Evolutionary conservation across 2,113 vertebrate genomes (phyloP), one percentile per base, ranked within the genome.

Genomic region (Etheostoma spectabile): DNA sequence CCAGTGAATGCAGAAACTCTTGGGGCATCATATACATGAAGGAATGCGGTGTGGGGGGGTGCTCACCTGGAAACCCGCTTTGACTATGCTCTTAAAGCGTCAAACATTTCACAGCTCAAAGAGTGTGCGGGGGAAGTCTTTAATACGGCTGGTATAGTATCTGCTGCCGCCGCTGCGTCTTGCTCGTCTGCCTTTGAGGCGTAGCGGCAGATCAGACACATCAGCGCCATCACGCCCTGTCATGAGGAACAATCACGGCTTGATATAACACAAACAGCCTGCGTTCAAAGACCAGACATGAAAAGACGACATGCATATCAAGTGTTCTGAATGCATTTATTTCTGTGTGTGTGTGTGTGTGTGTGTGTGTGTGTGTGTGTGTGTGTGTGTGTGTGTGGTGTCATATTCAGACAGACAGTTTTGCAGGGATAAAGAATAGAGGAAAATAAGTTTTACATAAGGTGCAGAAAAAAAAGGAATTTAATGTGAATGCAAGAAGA

Each of bases 191-290:
- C 82, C 86, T 90, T 89, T 89, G 86, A 92, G 88, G 87, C 63
- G 60, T n/a, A 64, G 84, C 75, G 51, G 82, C 83, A 59, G 89
- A 93, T 92, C 91, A 90, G 89, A 89, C 92, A 57, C 91, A 92
- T 91, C 90, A 80, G 80, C 69, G 73, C 86, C 86, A 86, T 85
- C 83, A 56, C 67, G 3, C 77, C 86, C 84, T 88, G 91, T 89
- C 91, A 88, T 2, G 35, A 71, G 76, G 86, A 93, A 91, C 88
- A 90, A 91, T 89, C 88, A 70, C 22, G 27, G 79, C 89, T 94
- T 91, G 86, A 88, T 92, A 93, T 91, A 91, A 89, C 89, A 92
- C 89, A 86, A 91, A 91, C 89, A 88, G 87, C 86, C 80, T 42
- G 59, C 75, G 91, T 90, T 93, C 91, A 92, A 92, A 89, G 89